A percentile compares a stretch with the other conserved stretches of the same genome.
phyloP scores from a whole-genome alignment of 1,140 invertebrate species.

The Macrostomum lignano region DNA sequence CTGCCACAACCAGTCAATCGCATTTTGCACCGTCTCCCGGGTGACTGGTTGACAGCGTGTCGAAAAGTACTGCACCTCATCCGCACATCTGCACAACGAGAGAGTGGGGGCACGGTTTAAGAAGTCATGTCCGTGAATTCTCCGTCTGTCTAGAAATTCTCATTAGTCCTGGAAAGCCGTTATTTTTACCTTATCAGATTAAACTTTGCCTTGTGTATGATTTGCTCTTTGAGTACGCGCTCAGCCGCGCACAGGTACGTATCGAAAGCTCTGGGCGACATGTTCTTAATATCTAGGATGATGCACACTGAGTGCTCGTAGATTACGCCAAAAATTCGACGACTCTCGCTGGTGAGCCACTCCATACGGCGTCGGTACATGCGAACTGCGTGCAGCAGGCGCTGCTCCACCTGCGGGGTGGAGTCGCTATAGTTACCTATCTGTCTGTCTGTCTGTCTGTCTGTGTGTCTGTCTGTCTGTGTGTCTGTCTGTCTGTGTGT shows the following conservation, averaged over 20 bases:
- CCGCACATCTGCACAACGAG: slow-evolving; percentile 13
- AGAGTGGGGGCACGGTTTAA: not conserved
- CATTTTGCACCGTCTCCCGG: slow-evolving; percentile 18
- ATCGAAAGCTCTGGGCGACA: slow-evolving; percentile 21
- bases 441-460: too few relatives aligned
- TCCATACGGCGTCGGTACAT: slow-evolving; percentile 18
- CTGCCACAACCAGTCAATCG: slow-evolving; percentile 22
- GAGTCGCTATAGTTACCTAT: too few relatives aligned
- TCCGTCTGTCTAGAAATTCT: slow-evolving; percentile 4
- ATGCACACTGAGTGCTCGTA: slow-evolving; percentile 19
- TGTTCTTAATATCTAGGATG: slow-evolving; percentile 20
- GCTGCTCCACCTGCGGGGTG: slow-evolving; percentile 15
- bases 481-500: too few relatives aligned
- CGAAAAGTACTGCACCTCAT: slow-evolving; percentile 16
- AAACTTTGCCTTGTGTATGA: slow-evolving; percentile 19
- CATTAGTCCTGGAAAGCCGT: not conserved
- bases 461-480: too few relatives aligned
- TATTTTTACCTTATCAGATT: slow-evolving; percentile 20
- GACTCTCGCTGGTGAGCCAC: slow-evolving; percentile 24
- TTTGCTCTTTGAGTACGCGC: slow-evolving; percentile 20
- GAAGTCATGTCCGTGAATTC: slow-evolving; percentile 1
- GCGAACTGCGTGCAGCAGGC: slow-evolving; percentile 15
- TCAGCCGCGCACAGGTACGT: slow-evolving; percentile 19
- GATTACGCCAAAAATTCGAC: slow-evolving; percentile 24
- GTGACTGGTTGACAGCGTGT: slow-evolving; percentile 18